Conservation (phyloP, 2,888 invertebrate species). For the Choristoneura rosaceana region DNA sequence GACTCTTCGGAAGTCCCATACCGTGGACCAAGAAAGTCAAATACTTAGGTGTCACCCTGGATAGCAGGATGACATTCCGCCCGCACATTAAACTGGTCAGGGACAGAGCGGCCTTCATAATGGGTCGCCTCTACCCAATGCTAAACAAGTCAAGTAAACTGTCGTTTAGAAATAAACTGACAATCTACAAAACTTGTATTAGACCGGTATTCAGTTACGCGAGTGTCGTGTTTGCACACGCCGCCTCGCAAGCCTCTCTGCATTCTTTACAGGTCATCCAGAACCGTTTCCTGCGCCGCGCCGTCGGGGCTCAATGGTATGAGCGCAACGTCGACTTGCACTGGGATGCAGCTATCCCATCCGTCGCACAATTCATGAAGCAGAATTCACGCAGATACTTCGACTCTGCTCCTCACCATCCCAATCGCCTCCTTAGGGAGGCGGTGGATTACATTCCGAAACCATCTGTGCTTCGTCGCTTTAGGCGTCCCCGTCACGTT, state of each 20-base stretch:
- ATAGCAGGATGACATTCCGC: background rate
- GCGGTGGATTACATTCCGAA: background rate
- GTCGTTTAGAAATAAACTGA: background rate
- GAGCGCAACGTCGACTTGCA: background rate
- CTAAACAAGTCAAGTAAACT: background rate
- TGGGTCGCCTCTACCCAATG: background rate
- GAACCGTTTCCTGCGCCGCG: background rate
- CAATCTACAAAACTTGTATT: background rate
- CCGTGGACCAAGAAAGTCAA: background rate
- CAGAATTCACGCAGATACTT: background rate
- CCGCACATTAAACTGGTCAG: background rate
- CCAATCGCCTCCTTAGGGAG: background rate
- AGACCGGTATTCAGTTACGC: background rate
- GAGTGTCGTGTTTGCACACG: background rate
- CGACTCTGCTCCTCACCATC: background rate
- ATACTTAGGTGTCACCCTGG: constrained; percentile 8
- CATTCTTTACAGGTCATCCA: background rate
- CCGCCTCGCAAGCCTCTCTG: background rate
- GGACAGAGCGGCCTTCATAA: background rate
- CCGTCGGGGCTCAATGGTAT: background rate
- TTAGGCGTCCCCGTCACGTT: background rate
- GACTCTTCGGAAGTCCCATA: background rate
- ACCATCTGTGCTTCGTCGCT: background rate
- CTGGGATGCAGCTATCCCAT: background rate
- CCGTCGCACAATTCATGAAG: background rate